Percentiles rank a stretch among this genome's conserved stretches.
Conservation (phyloP, 2,888 invertebrate species). For the Prenolepis imparis region DNA sequence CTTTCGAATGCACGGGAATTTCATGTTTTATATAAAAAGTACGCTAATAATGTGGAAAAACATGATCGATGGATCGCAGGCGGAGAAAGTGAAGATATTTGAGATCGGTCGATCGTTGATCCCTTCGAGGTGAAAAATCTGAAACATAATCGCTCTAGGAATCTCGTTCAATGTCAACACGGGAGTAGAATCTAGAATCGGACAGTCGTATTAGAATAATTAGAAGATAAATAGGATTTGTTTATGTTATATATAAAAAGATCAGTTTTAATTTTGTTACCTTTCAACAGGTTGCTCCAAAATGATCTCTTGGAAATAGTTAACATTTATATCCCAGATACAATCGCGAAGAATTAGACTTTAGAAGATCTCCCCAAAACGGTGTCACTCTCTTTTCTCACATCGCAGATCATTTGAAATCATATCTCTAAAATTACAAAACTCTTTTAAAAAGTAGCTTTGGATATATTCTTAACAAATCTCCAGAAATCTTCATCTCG, state of each 20-base stretch:
- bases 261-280: no score
- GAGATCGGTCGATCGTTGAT: conserved; percentile 27
- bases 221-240: background rate
- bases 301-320: background rate
- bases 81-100: conserved; percentile 34
- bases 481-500: background rate
- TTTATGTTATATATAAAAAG: background rate
- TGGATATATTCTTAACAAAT: background rate
- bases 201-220: background rate
- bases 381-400: background rate
- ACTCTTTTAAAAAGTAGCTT: background rate
- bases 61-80: conserved; percentile 4
- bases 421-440: no score
- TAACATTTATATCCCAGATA: no score
- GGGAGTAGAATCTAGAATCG: background rate
- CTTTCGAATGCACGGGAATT: conserved; percentile 30
- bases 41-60: conserved; percentile 10
- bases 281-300: background rate
- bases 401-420: background rate
- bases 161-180: background rate
- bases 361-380: background rate
- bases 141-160: background rate
- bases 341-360: background rate
- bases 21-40: conserved; percentile 35
- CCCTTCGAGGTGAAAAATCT: background rate